Percentiles rank a stretch among this genome's conserved stretches.
Conservation (phyloP, 2,797 vertebrate species). For the Crenichthys baileyi region DNA sequence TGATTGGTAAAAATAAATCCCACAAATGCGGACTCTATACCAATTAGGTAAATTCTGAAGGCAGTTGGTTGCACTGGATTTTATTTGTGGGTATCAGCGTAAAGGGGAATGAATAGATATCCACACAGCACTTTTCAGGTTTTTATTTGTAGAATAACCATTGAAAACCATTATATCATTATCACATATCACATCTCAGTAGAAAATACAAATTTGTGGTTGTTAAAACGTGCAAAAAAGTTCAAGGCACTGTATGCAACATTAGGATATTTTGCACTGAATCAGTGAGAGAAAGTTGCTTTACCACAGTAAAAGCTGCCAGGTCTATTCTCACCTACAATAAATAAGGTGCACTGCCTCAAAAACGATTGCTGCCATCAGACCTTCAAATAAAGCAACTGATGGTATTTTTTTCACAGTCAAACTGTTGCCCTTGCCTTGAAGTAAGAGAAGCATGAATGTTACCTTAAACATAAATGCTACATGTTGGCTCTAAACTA, state of each 20-base stretch:
- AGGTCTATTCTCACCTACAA: conserved; percentile 36
- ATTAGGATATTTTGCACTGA: conserved; percentile 9
- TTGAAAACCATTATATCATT: neutral
- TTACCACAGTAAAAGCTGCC: conserved; percentile 24
- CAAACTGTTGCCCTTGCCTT: conserved; percentile 62
- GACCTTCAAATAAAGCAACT: conserved; percentile 67
- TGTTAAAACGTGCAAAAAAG: too few relatives aligned
- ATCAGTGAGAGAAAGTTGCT: conserved; percentile 22
- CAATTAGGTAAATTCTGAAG: too few relatives aligned
- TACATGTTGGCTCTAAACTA: conserved; percentile 57
- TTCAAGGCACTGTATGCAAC: too few relatives aligned
- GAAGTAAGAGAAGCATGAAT: conserved; percentile 73
- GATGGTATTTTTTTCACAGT: conserved; percentile 31
- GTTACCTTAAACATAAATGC: conserved; percentile 72
- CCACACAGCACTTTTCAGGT: neutral
- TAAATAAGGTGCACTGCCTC: conserved; percentile 58
- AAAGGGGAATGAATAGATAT: neutral
- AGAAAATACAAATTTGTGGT: neutral
- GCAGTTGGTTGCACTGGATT: too few relatives aligned
- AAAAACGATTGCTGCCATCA: conserved; percentile 59
- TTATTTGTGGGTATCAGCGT: neutral
- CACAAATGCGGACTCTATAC: too few relatives aligned
- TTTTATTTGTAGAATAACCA: neutral
- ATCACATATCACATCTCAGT: neutral
- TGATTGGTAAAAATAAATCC: neutral